These are phyloP conservation scores for Myiagra hebetior DNA, from an alignment of 2,113 vertebrate species.

Conservation along the genomic window DNA sequence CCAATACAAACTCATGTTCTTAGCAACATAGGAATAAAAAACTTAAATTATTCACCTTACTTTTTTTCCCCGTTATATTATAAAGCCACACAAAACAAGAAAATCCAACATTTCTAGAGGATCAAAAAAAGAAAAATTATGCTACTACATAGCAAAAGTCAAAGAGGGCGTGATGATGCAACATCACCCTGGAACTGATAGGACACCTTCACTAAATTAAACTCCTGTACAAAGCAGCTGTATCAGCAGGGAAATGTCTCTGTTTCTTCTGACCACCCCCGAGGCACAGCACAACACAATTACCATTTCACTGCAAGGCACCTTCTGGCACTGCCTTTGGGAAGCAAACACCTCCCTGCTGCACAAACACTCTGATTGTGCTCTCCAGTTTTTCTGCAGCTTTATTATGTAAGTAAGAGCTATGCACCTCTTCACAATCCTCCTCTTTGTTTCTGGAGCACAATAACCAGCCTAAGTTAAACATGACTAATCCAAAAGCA, in stretches of 20 bases:
- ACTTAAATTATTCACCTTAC: neutral
- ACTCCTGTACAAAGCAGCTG: neutral
- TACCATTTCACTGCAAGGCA: neutral
- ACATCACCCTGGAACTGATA: neutral
- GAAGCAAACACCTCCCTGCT: neutral
- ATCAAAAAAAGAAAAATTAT: neutral
- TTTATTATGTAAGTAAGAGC: neutral
- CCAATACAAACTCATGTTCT: neutral
- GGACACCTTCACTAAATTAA: neutral
- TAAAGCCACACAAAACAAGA: neutral
- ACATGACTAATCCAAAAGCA: neutral
- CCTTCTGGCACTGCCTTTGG: neutral
- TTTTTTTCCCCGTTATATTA: neutral
- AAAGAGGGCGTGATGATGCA: fast-evolving
- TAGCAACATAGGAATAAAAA: neutral
- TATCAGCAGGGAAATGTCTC: neutral
- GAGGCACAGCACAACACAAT: neutral
- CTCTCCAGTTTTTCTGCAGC: neutral
- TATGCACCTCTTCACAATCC: neutral
- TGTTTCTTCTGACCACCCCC: neutral
- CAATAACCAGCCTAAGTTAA: neutral
- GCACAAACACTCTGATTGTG: neutral
- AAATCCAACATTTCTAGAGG: neutral
- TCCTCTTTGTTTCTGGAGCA: neutral
- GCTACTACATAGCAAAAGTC: neutral